phyloP scores from a whole-genome alignment of 2,797 vertebrate genomes.

The Hylomyscus alleni region DNA sequence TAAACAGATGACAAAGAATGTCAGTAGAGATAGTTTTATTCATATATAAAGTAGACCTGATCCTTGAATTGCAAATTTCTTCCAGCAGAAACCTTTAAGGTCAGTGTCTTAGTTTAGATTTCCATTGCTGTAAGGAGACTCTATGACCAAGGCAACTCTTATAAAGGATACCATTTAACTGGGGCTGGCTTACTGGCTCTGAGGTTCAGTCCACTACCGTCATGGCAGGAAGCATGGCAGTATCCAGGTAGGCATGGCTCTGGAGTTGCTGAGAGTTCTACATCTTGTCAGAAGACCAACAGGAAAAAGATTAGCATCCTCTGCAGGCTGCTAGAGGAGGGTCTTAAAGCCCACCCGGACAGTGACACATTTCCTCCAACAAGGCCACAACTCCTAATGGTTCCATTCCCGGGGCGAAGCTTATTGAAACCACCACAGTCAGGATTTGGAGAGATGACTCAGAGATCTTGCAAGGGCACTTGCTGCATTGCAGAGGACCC shows the following conservation, averaged over 20 bases:
- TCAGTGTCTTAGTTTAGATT: not conserved
- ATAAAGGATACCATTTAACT: not conserved
- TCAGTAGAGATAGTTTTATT: not conserved
- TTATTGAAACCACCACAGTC: not conserved
- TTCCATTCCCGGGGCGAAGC: too few relatives aligned
- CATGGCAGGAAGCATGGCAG: not conserved
- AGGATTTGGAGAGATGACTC: not conserved
- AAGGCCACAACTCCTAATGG: not conserved
- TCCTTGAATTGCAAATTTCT: not conserved
- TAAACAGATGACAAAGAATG: not conserved
- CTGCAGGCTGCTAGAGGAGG: not conserved
- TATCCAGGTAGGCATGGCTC: not conserved
- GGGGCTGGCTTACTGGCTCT: not conserved
- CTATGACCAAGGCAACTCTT: not conserved
- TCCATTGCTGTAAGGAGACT: not conserved
- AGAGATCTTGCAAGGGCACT: not conserved
- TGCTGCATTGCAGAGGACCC: not conserved
- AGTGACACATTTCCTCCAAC: not conserved
- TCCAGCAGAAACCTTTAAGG: not conserved
- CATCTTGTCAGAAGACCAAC: not conserved
- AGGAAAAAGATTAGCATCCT: not conserved
- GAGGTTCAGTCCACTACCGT: not conserved
- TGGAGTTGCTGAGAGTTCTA: not conserved
- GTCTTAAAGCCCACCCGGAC: not conserved
- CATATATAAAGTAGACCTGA: not conserved